These are phyloP conservation scores for Epinephelus coioides DNA, from an alignment of 2,797 vertebrate species.

Conservation along the genomic window DNA sequence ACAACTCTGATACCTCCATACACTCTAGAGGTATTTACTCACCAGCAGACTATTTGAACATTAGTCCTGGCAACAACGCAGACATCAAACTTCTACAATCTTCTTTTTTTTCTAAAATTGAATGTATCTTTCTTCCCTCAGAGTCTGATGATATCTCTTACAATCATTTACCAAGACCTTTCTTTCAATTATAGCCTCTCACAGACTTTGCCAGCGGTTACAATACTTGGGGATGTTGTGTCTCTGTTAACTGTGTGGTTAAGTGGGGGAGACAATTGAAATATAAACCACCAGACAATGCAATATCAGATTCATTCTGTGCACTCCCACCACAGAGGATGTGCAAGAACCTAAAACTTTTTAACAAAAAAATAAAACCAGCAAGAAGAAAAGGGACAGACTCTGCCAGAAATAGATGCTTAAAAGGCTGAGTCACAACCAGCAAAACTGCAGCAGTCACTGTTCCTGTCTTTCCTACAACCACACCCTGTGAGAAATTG, in stretches of 20 bases:
- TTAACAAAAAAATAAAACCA: neutral
- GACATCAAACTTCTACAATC: no score
- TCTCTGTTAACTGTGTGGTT: neutral
- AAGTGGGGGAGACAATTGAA: neutral
- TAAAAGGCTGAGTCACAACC: slow-evolving; percentile 19
- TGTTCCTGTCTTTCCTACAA: neutral
- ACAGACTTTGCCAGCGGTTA: neutral
- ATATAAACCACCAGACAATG: neutral
- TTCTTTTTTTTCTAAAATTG: no score
- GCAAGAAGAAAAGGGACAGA: neutral
- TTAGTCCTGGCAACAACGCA: neutral
- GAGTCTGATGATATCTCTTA: slow-evolving; percentile 8
- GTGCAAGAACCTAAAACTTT: neutral
- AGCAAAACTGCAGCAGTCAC: neutral
- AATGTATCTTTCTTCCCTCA: neutral
- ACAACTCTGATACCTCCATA: no score
- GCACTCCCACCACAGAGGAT: neutral
- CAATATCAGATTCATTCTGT: neutral
- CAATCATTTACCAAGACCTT: neutral
- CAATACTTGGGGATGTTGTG: neutral
- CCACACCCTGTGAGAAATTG: slow-evolving; percentile 23
- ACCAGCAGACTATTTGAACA: no score
- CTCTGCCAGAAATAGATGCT: slow-evolving; percentile 13
- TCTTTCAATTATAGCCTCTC: neutral
- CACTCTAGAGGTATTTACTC: no score